Evolutionary conservation across 92 coral and sea anemone genomes (phyloP).

Genomic region (Virgularia gustaviana): DNA sequence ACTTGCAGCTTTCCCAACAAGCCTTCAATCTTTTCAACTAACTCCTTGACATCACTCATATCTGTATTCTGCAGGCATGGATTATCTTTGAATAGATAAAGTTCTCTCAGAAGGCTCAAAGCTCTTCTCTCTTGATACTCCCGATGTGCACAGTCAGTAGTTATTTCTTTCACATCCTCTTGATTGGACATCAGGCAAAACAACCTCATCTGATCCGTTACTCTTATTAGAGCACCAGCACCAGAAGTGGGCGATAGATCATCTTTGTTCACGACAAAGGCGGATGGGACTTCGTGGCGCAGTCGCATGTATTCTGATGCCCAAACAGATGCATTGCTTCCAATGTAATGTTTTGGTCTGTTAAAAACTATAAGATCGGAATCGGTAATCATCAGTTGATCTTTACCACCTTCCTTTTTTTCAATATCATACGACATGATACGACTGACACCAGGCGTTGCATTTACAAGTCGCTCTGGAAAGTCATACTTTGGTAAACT

Average conservation of each 20-base stretch:
- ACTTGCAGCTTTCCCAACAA: background rate
- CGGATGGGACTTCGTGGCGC: background rate
- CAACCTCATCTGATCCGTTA: slow-evolving; percentile 18
- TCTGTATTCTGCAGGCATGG: too few relatives aligned
- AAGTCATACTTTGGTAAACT: slow-evolving; percentile 31
- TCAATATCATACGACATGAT: slow-evolving; percentile 9
- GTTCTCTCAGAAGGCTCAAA: too few relatives aligned
- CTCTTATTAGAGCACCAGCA: background rate
- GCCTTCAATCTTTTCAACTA: too few relatives aligned
- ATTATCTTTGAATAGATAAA: too few relatives aligned
- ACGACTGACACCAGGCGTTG: slow-evolving; percentile 37
- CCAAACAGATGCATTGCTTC: slow-evolving; percentile 46
- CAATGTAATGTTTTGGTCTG: slow-evolving; percentile 32
- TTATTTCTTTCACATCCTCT: background rate
- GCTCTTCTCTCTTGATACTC: slow-evolving; percentile 29
- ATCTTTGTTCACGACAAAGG: background rate
- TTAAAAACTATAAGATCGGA: slow-evolving; percentile 26
- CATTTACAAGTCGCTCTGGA: slow-evolving; percentile 12
- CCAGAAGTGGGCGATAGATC: background rate
- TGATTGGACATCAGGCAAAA: too few relatives aligned
- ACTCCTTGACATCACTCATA: too few relatives aligned
- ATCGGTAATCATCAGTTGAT: too few relatives aligned
- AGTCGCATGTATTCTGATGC: slow-evolving; percentile 43
- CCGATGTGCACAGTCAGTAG: slow-evolving; percentile 9
- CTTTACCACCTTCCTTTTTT: too few relatives aligned